Evolutionary conservation across 2,888 invertebrate species (phyloP).

Genomic region (Syrista parreyssii): DNA sequence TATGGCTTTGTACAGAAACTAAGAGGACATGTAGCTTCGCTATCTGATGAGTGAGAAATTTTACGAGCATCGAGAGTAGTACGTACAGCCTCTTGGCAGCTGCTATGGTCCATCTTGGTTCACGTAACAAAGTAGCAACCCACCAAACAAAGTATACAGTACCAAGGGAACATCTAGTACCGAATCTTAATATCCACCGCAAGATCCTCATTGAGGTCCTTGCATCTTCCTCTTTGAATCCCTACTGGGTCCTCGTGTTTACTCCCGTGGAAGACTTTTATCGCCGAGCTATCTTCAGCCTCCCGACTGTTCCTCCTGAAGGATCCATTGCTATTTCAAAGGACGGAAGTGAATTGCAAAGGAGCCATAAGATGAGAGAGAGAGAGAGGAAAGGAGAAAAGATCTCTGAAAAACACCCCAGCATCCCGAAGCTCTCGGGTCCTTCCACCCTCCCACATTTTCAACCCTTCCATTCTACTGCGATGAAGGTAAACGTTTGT

Average conservation of each 20-base stretch:
- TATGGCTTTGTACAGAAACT: conserved; percentile 43
- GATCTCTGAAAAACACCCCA: background rate
- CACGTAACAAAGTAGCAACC: background rate
- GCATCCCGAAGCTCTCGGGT: background rate
- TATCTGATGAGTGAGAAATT: conserved; percentile 50
- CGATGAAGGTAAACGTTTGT: background rate
- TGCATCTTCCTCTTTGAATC: background rate
- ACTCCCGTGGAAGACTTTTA: background rate
- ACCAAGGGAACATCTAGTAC: background rate
- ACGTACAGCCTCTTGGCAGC: background rate
- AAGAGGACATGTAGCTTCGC: conserved; percentile 40
- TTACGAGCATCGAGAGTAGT: conserved; percentile 29
- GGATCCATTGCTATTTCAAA: background rate
- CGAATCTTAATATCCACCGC: background rate
- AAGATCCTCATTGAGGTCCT: background rate
- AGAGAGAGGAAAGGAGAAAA: background rate
- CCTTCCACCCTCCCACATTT: background rate
- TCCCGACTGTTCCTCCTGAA: background rate
- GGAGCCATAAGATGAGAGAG: background rate
- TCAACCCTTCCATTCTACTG: background rate
- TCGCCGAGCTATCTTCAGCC: background rate
- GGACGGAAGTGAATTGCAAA: background rate
- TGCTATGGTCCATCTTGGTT: background rate
- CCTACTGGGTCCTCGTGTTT: background rate
- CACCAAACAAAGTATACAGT: background rate